Conservation (phyloP, 2,797 vertebrate genomes). For the Acropternis orthonyx region DNA sequence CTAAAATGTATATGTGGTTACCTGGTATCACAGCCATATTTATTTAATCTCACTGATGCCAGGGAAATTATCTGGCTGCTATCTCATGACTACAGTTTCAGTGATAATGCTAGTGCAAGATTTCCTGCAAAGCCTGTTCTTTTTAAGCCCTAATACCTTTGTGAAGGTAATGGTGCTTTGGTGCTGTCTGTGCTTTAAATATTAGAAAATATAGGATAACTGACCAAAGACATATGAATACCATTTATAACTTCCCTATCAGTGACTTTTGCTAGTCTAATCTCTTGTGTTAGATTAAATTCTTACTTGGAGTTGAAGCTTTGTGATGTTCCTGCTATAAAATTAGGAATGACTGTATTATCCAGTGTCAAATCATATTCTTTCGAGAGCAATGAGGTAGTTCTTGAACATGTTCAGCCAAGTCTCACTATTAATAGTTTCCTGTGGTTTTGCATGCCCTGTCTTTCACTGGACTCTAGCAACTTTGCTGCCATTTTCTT, state of each 20-base stretch:
- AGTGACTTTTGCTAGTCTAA: not conserved
- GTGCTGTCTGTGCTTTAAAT: not conserved
- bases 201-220: not conserved
- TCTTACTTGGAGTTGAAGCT: not conserved
- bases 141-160: not conserved
- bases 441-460: accelerated
- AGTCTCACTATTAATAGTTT: not conserved
- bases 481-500: not conserved
- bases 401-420: not conserved
- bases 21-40: not conserved
- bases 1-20: not conserved
- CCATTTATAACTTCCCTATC: not conserved
- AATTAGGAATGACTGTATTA: not conserved
- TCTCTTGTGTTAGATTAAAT: not conserved
- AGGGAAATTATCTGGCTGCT: not conserved
- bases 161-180: not conserved
- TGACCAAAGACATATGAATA: not conserved
- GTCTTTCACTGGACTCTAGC: not conserved
- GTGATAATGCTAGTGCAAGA: not conserved
- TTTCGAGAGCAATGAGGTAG: not conserved
- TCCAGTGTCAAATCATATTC: not conserved
- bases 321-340: not conserved
- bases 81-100: not conserved
- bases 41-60: not conserved
- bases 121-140: not conserved